Percentiles rank a stretch among this genome's conserved stretches.
phyloP scores from a whole-genome alignment of 2,888 invertebrate genomes.

The Coleophora deauratella region DNA sequence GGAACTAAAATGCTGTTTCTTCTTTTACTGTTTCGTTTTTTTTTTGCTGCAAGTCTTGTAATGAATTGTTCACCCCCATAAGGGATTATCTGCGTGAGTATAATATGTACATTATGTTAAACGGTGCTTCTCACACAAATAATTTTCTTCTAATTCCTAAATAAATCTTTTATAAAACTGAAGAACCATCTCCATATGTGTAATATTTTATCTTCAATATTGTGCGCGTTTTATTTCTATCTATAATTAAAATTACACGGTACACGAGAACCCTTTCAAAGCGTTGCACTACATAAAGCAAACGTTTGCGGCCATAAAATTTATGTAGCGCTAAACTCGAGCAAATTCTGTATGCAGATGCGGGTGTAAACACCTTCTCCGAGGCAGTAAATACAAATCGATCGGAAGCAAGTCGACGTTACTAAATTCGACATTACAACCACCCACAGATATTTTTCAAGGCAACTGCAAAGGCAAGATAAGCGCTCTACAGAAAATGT shows the following conservation, averaged over 20 bases:
- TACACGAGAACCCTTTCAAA: background rate
- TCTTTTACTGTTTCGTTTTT: too few species aligned
- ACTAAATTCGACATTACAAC: constrained; percentile 39
- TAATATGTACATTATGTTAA: too few species aligned
- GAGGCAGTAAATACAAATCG: constrained; percentile 64
- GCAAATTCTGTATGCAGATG: constrained; percentile 54
- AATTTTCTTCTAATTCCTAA: too few species aligned
- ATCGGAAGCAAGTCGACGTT: constrained; percentile 56
- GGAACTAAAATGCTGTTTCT: too few species aligned
- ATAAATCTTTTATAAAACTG: too few species aligned
- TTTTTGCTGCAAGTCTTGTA: too few species aligned
- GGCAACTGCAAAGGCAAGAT: constrained; percentile 66
- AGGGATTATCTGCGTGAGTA: too few species aligned
- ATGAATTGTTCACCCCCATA: too few species aligned
- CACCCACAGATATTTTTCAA: constrained; percentile 59
- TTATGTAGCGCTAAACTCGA: constrained; percentile 33
- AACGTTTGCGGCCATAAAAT: constrained; percentile 18
- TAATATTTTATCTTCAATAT: too few species aligned
- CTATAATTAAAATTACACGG: background rate
- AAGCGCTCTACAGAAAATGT: constrained; percentile 65
- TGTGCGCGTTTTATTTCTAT: too few species aligned
- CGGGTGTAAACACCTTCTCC: constrained; percentile 54
- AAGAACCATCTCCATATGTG: too few species aligned
- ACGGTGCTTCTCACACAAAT: too few species aligned
- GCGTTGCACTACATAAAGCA: background rate